phyloP scores from a whole-genome alignment of 2,113 vertebrate species.

The Lontra canadensis region DNA sequence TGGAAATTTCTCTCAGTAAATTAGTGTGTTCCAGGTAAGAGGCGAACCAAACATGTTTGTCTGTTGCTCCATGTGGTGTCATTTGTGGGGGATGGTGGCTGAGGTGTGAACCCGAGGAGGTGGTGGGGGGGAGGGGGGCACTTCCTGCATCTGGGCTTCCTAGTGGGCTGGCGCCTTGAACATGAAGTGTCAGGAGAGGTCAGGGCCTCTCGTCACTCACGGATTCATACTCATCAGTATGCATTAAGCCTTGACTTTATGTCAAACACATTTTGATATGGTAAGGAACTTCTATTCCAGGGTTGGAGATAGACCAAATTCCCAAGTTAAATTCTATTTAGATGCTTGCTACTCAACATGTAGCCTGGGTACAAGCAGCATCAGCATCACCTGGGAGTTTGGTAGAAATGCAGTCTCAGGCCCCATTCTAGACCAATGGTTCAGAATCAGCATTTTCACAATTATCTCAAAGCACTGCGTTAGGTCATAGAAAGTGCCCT shows the following conservation, averaged over 20 bases:
- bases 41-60: neutral
- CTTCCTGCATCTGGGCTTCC: neutral
- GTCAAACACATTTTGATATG: neutral
- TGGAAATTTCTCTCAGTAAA: neutral
- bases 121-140: neutral
- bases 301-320: neutral
- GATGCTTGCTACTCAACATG: neutral
- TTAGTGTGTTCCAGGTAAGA: neutral
- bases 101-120: neutral
- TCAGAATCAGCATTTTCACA: neutral
- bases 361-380: neutral
- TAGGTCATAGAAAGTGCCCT: neutral
- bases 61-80: neutral
- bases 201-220: neutral
- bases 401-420: neutral
- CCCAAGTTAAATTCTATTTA: neutral
- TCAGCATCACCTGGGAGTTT: neutral
- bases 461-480: neutral
- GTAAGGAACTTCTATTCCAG: neutral
- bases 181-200: neutral
- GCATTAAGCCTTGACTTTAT: neutral
- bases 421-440: neutral
- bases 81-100: neutral
- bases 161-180: neutral
- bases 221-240: neutral